Evolutionary conservation across 2,113 vertebrate genomes (phyloP).

Genomic region (Suricata suricatta): DNA sequence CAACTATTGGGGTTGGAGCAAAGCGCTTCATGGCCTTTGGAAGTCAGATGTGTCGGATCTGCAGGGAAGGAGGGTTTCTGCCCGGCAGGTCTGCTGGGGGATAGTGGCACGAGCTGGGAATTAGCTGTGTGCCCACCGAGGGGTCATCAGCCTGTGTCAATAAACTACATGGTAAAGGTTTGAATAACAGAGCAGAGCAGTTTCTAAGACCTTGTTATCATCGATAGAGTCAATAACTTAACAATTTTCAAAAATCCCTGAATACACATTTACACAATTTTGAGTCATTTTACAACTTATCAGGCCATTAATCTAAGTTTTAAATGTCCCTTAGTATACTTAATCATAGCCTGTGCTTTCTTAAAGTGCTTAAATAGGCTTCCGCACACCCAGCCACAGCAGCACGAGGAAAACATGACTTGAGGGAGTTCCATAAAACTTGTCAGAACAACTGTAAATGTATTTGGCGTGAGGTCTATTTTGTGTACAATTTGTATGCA

Average conservation of each 20-base stretch:
- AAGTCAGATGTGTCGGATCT: background rate
- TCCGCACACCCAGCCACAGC: conserved; percentile 59
- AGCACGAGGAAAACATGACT: conserved; percentile 68
- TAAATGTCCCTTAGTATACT: conserved; percentile 76
- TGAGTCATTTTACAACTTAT: conserved; percentile 78
- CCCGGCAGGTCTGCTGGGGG: background rate
- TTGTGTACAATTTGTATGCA: background rate
- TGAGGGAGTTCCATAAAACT: conserved; percentile 70
- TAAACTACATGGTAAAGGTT: conserved; percentile 69
- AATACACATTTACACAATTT: conserved; percentile 77
- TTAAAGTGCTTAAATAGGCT: conserved; percentile 55
- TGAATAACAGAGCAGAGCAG: conserved; percentile 68
- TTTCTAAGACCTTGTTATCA: conserved; percentile 80
- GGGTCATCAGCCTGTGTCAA: conserved; percentile 68
- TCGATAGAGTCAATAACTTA: conserved; percentile 77
- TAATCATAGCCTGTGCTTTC: conserved; percentile 74
- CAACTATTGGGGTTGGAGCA: background rate
- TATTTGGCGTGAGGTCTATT: background rate
- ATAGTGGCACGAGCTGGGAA: background rate
- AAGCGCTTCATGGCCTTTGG: background rate
- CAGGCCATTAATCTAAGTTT: conserved; percentile 78
- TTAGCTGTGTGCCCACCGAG: background rate
- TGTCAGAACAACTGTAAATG: background rate
- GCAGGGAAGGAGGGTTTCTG: too few relatives aligned
- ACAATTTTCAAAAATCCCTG: conserved; percentile 77